phyloP scores from a whole-genome alignment of 2,888 invertebrate species.

The Autographa pulchrina region DNA sequence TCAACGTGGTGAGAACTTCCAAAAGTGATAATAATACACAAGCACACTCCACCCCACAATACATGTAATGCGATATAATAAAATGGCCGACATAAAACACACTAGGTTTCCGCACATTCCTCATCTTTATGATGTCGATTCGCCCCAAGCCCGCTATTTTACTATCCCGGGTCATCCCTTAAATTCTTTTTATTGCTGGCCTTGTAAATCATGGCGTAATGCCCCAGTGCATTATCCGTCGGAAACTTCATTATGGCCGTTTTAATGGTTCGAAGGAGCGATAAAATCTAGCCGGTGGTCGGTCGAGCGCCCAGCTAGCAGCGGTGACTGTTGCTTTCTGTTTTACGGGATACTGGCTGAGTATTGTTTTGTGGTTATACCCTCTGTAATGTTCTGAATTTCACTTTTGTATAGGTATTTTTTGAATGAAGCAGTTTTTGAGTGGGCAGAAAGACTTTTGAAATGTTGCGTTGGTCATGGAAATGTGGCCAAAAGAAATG shows the following conservation, averaged over 20 bases:
- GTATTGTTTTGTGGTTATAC: constrained; percentile 21
- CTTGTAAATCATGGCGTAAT: constrained; percentile 89
- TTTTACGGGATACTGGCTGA: constrained; percentile 52
- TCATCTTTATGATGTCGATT: constrained; percentile 84
- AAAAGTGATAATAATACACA: constrained; percentile 15
- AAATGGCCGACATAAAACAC: constrained; percentile 70
- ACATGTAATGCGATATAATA: constrained; percentile 73
- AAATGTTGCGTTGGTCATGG: too few relatives aligned
- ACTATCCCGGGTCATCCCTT: constrained; percentile 86
- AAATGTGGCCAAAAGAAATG: too few relatives aligned
- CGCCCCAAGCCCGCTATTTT: constrained; percentile 75
- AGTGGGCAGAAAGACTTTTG: too few relatives aligned
- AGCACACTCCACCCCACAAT: constrained; percentile 59
- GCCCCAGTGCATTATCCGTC: constrained; percentile 88
- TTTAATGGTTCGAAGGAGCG: constrained; percentile 89
- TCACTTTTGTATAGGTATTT: too few relatives aligned
- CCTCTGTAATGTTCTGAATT: not conserved
- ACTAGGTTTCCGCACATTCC: constrained; percentile 78
- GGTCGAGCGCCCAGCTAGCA: constrained; percentile 67
- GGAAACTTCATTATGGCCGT: constrained; percentile 89
- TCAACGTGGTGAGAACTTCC: not conserved
- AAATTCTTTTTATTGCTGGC: constrained; percentile 89
- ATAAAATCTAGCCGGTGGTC: constrained; percentile 87
- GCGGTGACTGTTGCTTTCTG: constrained; percentile 60
- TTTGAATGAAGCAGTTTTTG: too few relatives aligned